phyloP scores from a whole-genome alignment of 2,113 vertebrate genomes.

The Eidolon helvum region DNA sequence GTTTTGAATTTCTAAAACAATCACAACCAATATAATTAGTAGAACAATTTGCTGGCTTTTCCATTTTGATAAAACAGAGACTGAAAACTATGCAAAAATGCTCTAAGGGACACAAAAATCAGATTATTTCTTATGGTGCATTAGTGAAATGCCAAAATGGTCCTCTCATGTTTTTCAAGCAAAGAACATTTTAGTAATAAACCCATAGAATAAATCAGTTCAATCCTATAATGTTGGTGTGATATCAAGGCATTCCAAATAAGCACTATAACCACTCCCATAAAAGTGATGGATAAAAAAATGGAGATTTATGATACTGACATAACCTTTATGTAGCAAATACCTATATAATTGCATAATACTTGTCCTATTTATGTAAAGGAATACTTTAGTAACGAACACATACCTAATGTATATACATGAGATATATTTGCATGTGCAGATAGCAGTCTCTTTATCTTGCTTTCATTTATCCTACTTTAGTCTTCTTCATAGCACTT shows the following conservation, averaged over 20 bases:
- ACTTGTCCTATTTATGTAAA: not conserved
- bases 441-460: not conserved
- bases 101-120: not conserved
- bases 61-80: slow-evolving; percentile 6
- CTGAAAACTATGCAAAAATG: not conserved
- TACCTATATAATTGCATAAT: too few relatives aligned
- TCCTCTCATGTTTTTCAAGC: not conserved
- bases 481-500: not conserved
- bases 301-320: not conserved
- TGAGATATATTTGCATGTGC: fast-evolving
- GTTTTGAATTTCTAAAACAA: not conserved
- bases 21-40: not conserved
- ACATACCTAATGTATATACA: too few relatives aligned
- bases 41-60: slow-evolving; percentile 19
- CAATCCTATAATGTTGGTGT: not conserved
- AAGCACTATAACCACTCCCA: not conserved
- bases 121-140: not conserved
- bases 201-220: not conserved
- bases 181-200: not conserved
- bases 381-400: not conserved
- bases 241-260: not conserved
- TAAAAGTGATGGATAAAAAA: not conserved
- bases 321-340: not conserved
- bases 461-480: not conserved
- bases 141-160: not conserved